Evolutionary conservation across 2,113 vertebrate genomes (phyloP).

Genomic region (Vulpes ferrilata): DNA sequence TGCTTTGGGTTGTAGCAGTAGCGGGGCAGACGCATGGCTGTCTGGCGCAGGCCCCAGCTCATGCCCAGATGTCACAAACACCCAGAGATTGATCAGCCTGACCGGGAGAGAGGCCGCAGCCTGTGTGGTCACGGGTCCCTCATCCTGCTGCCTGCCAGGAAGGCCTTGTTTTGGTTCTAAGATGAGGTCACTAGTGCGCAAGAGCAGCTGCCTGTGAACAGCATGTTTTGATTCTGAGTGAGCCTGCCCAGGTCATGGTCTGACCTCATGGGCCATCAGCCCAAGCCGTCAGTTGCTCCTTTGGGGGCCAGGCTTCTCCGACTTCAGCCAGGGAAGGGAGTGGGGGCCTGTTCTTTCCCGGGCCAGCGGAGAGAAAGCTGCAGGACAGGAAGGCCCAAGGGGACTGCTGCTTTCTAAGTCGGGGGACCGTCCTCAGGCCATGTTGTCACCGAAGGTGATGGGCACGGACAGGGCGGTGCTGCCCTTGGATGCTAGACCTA

Average conservation of each 20-base stretch:
- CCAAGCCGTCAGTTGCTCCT: rapidly evolving
- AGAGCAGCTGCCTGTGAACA: rapidly evolving
- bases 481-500: background rate
- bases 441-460: background rate
- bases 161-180: background rate
- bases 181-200: background rate
- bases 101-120: rapidly evolving
- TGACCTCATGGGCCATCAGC: background rate
- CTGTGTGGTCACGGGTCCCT: background rate
- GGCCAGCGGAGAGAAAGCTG: background rate
- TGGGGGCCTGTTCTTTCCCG: background rate
- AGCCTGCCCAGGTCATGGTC: background rate
- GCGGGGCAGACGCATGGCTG: background rate
- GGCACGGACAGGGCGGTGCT: rapidly evolving
- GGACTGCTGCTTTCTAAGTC: background rate
- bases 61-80: background rate
- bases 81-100: rapidly evolving
- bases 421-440: rapidly evolving
- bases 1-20: rapidly evolving
- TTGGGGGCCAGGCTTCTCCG: background rate
- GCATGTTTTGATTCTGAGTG: background rate
- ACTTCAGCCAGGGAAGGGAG: background rate
- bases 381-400: background rate
- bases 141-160: background rate
- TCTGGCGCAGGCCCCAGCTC: background rate